phyloP scores from a whole-genome alignment of 2,113 vertebrate genomes.

The Heloderma charlesbogerti region DNA sequence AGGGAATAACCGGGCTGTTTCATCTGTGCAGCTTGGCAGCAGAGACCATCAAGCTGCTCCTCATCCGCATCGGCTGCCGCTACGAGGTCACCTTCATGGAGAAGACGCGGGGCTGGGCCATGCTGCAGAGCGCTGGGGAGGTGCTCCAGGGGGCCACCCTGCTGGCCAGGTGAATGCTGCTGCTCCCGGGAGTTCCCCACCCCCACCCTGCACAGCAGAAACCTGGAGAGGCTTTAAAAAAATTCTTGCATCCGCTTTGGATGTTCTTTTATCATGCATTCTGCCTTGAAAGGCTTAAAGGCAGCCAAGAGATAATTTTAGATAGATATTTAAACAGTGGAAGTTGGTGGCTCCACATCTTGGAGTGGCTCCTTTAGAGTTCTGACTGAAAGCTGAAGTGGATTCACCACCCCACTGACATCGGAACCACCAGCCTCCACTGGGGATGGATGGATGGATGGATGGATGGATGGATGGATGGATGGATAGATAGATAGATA shows the following conservation, averaged over 20 bases:
- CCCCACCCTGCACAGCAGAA: not conserved
- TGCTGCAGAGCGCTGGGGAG: not conserved
- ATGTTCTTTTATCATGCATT: not conserved
- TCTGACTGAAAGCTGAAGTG: no score
- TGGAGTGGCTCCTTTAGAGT: no score
- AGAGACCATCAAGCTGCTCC: slow-evolving; percentile 16
- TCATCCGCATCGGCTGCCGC: slow-evolving; percentile 3
- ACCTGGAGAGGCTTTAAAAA: not conserved
- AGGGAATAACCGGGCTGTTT: not conserved
- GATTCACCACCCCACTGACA: no score
- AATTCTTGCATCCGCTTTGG: no score
- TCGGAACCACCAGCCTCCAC: no score
- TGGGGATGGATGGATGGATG: no score
- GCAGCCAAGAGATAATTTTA: no score
- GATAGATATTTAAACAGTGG: no score
- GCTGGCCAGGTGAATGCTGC: not conserved
- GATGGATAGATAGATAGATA: no score
- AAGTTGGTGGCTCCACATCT: no score
- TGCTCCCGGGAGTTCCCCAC: rapidly evolving
- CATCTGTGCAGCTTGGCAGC: not conserved
- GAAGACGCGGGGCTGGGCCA: slow-evolving; percentile 3
- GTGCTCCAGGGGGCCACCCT: slow-evolving; percentile 9
- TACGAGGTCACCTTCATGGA: slow-evolving; percentile 34
- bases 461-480: no score
- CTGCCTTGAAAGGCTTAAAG: no score